Conservation (phyloP, 2,888 invertebrate genomes). For the Drosophila silvestris region DNA sequence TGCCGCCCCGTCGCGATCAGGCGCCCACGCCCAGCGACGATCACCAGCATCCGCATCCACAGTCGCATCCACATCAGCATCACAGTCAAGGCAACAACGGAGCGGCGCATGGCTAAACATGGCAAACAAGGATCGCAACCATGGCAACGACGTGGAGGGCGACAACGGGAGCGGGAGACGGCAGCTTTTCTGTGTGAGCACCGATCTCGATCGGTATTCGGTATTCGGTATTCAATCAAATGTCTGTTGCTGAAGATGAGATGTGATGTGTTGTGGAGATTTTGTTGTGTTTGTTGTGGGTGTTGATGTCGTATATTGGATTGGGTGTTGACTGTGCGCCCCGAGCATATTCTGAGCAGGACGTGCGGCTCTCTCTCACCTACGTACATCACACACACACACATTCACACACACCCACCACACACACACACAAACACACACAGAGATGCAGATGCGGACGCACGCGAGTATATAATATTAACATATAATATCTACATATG, state of each 20-base stretch:
- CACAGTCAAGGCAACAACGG: conserved; percentile 70
- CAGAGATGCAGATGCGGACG: conserved; percentile 8
- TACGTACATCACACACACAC: conserved; percentile 1
- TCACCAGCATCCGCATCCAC: conserved; percentile 56
- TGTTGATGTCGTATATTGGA: conserved; percentile 7
- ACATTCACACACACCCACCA: neutral
- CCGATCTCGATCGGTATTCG: conserved; percentile 14
- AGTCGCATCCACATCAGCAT: conserved; percentile 52
- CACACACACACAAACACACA: conserved; percentile 7
- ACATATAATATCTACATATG: conserved; percentile 39
- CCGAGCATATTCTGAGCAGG: neutral
- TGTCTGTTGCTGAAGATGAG: conserved; percentile 13
- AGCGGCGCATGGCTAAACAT: conserved; percentile 78
- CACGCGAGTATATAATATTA: conserved; percentile 39
- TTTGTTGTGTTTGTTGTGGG: conserved; percentile 15
- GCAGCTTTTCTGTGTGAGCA: conserved; percentile 12
- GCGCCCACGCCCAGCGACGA: conserved; percentile 88
- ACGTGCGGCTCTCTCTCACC: neutral
- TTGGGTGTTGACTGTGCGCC: conserved; percentile 9
- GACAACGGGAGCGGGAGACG: conserved; percentile 21
- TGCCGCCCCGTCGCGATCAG: conserved; percentile 96
- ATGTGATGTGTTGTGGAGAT: conserved; percentile 9
- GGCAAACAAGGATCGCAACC: conserved; percentile 7
- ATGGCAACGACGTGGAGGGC: conserved; percentile 23
- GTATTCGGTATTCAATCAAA: conserved; percentile 4